phyloP scores from a whole-genome alignment of 2,888 invertebrate genomes.

The Drosophila cyrtoloma region DNA sequence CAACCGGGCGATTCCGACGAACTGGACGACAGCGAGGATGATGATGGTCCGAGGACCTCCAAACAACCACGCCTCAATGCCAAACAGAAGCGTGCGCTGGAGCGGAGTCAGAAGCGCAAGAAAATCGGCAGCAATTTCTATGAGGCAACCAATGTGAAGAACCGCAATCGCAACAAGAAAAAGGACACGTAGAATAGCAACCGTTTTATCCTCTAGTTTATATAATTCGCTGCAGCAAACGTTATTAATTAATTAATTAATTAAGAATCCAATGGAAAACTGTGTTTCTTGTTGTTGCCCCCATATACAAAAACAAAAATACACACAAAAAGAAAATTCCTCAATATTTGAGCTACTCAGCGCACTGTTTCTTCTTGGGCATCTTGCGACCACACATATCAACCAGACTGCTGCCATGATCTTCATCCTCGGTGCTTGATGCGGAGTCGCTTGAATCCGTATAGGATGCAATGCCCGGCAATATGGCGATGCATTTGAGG shows the following conservation, averaged over 20 bases:
- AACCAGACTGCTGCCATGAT: conserved; percentile 59
- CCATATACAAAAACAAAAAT: conserved; percentile 16
- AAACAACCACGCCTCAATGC: conserved; percentile 88
- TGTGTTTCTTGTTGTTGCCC: conserved; percentile 19
- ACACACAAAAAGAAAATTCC: conserved; percentile 2
- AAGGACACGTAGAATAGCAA: conserved; percentile 70
- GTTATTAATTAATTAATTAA: conserved; percentile 37
- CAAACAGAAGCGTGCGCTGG: conserved; percentile 91
- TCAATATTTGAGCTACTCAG: conserved; percentile 45
- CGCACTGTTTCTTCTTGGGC: conserved; percentile 63
- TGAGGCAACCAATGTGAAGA: conserved; percentile 95
- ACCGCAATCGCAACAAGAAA: conserved; percentile 91
- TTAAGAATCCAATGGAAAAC: conserved; percentile 57
- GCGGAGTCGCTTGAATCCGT: conserved; percentile 91
- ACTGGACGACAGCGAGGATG: conserved; percentile 58
- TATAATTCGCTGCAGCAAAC: conserved; percentile 46
- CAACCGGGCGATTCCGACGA: conserved; percentile 86
- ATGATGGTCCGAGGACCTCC: conserved; percentile 61
- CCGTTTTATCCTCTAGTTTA: conserved; percentile 54
- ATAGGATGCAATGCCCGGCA: conserved; percentile 94
- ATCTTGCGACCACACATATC: conserved; percentile 82
- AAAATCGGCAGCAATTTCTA: conserved; percentile 96
- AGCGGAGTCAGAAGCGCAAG: conserved; percentile 91
- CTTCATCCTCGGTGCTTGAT: conserved; percentile 88
- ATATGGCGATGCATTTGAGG: conserved; percentile 90